A percentile compares a stretch with the other conserved stretches of the same genome.
phyloP scores from a whole-genome alignment of 2,888 invertebrate genomes.

The Drosophila anomalipes region DNA sequence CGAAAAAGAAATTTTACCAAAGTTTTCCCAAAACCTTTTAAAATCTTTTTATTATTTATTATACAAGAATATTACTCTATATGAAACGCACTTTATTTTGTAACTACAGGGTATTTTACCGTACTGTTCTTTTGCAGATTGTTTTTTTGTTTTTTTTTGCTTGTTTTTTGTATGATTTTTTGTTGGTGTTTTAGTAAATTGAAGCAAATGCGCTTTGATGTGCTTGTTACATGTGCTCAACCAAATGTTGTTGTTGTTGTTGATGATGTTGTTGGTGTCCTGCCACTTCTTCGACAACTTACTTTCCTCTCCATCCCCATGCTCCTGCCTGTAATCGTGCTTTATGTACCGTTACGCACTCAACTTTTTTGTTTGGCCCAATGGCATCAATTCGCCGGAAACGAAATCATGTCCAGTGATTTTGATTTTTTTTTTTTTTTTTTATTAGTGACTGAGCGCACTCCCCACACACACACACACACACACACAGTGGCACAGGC shows the following conservation, averaged over 20 bases:
- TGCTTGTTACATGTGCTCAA: slow-evolving; percentile 74
- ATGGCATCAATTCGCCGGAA: slow-evolving; percentile 65
- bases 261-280: not conserved
- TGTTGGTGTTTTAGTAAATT: slow-evolving; percentile 82
- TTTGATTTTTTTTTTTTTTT: slow-evolving; percentile 32
- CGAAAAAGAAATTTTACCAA: not conserved
- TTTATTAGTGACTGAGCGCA: slow-evolving; percentile 31
- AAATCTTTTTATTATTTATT: not conserved
- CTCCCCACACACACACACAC: not conserved
- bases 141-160: slow-evolving; percentile 10
- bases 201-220: slow-evolving; percentile 84
- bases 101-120: slow-evolving; percentile 15
- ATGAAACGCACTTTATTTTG: not conserved
- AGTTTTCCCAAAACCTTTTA: not conserved
- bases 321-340: slow-evolving; percentile 79
- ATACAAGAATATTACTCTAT: not conserved
- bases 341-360: slow-evolving; percentile 84
- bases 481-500: not conserved
- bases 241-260: slow-evolving; percentile 22
- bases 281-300: not conserved
- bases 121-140: not conserved
- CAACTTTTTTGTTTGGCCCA: slow-evolving; percentile 64
- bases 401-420: slow-evolving; percentile 73
- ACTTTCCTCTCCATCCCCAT: slow-evolving; percentile 13
- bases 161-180: slow-evolving; percentile 19